Base-by-base conservation (phyloP, 2,113 vertebrate species). In the Narcine bancroftii region DNA sequence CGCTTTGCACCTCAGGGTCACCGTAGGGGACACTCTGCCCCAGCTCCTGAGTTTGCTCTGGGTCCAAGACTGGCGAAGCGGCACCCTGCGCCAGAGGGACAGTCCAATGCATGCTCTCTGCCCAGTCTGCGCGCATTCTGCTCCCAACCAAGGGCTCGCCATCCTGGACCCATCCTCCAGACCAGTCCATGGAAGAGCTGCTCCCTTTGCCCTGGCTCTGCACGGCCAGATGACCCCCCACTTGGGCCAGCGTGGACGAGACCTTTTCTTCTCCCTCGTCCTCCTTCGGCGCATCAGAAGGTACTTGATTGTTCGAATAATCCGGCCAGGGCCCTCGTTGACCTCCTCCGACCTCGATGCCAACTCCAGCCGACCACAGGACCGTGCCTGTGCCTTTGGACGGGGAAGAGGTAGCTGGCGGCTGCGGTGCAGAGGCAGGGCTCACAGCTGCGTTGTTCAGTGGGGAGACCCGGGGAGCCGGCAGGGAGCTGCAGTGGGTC, bases 401-500 rank as follows among this genome's bases (percentile, higher is more conserved):
- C 17, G 81, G 81, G 19, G 4, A 26, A 15, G 50, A 36, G 17
- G 29, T 29, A 60, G 50, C 81, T 17, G 81, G n/a, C 7, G 81
- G 33, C 11, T 9, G 33, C 7, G 33, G 17, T 2, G 11, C n/a
- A 7, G 60, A 53, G 50, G 36, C 6, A 17, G 53, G 36, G 81
- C 33, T 21, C 9, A 17, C 15, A 19, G 17, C n/a, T 3, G 53
- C 5, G 19, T 4, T 60, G 81, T 50, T 0, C 81, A 19, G 17
- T 21, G 96, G 94, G 93, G 96, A 93, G 33, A 95, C 95, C 71
- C 96, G 96, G 60, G 95, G 93, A 92, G 63, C 5, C 2, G 69
- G 6, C 94, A 93, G 63, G 93, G 73, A 21, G 45, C 45, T 60
- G 92, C 93, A 26, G 39, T 42, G 13, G 45, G 65, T 15, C 24